Base-by-base conservation (phyloP, 2,113 vertebrate species). In the Pelodiscus sinensis region DNA sequence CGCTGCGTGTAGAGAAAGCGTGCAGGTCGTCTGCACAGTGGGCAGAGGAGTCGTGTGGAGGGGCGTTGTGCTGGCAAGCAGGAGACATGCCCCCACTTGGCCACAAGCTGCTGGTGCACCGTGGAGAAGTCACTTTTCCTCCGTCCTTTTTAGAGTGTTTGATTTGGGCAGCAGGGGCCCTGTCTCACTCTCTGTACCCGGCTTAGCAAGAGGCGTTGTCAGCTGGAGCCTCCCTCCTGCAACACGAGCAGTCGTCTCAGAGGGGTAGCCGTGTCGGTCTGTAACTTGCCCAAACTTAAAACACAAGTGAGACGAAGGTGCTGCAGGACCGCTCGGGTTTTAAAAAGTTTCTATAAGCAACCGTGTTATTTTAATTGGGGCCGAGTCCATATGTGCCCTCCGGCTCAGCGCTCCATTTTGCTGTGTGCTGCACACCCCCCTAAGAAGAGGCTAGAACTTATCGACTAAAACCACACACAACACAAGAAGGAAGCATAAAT, bases 1-100 rank as follows among this genome's bases (percentile, higher is more conserved):
- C 12, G 92, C 4, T 9, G 2, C 18, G 15, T 31, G 27, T 65
- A 90, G 68, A 73, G n/a, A 38, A 4, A 0, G 0, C 0, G 0
- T 65, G 60, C n/a, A 19, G 81, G 6, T 71, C 27, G 15, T 25
- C 14, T 50, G 24, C 19, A 25, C 35, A 50, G 11, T 3, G 13
- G 81, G 71, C 84, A 54, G 0, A 12, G 12, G 4, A 50, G 29
- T 15, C 14, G 18, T 0, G 6, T 27, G 4, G 0, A 38, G 13
- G 73, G 90, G 25, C 21, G 19, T 35, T 31, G 22, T 44, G 44
- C 21, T 87, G 29, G 22, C 65, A 24, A 14, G 87, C 50, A 38
- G 71, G 78, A 18, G 9, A 80, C 44, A 31, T 2, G 19, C 5
- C 52, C 29, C 31, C 25, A 5, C 51, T 78, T 21, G 82, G 38